A percentile compares a stretch with the other conserved stretches of the same genome.
These are phyloP conservation scores for Fistularia tabacaria DNA, from an alignment of 2,797 vertebrate species.

Conservation along the genomic window DNA sequence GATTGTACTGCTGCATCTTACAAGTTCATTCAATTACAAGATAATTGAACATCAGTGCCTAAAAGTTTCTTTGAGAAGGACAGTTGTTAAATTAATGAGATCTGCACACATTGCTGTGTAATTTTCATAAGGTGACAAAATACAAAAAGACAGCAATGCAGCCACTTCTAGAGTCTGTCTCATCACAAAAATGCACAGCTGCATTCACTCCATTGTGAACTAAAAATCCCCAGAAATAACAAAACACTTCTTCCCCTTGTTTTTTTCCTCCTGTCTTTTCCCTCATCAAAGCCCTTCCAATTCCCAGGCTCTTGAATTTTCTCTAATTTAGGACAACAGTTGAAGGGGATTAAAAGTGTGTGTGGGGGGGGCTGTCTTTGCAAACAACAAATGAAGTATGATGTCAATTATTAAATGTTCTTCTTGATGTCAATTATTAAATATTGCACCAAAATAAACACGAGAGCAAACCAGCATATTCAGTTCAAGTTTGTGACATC, in stretches of 20 bases:
- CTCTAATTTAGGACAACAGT: constrained; percentile 36
- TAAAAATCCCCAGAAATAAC: constrained; percentile 21
- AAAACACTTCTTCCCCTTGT: constrained; percentile 9
- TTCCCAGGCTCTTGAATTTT: constrained; percentile 23
- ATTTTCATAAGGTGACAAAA: constrained; percentile 31
- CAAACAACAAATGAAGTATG: constrained; percentile 19
- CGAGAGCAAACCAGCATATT: constrained; percentile 6
- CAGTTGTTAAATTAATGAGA: constrained; percentile 41
- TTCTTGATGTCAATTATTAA: constrained; percentile 24
- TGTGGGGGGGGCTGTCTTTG: neutral
- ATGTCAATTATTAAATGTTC: constrained; percentile 27
- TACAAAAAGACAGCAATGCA: constrained; percentile 20
- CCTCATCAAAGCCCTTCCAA: constrained; percentile 30
- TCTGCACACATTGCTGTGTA: constrained; percentile 5
- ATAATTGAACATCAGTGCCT: constrained; percentile 32
- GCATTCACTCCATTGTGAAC: constrained; percentile 13
- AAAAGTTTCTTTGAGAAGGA: constrained; percentile 25
- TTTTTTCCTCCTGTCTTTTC: constrained; percentile 7
- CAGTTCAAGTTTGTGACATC: constrained; percentile 10
- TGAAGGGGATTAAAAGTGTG: neutral
- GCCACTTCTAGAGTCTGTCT: constrained; percentile 20
- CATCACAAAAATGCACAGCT: constrained; percentile 28
- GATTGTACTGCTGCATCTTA: constrained; percentile 1
- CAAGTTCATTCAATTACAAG: constrained; percentile 27
- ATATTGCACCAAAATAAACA: constrained; percentile 19